These are phyloP conservation scores for Metopia argyrocephala DNA, from an alignment of 2,888 invertebrate species.

Conservation along the genomic window DNA sequence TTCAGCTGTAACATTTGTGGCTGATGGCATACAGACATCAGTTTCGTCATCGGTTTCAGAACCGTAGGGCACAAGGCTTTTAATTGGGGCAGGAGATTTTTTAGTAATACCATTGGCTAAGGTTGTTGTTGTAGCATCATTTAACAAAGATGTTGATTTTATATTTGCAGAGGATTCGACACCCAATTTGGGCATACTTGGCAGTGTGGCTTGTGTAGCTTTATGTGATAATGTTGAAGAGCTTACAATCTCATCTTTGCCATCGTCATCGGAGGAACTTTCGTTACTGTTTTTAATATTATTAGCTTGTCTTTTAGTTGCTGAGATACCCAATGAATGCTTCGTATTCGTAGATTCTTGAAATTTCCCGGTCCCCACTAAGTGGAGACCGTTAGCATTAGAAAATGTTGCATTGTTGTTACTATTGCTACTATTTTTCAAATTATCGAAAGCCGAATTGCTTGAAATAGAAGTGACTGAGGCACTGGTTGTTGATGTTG, in stretches of 20 bases:
- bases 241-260: slow-evolving; percentile 66
- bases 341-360: slow-evolving; percentile 71
- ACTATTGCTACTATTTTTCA: slow-evolving; percentile 52
- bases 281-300: slow-evolving; percentile 70
- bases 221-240: slow-evolving; percentile 65
- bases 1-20: slow-evolving; percentile 31
- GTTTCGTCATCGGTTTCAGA: slow-evolving; percentile 80
- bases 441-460: slow-evolving; percentile 45
- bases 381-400: slow-evolving; percentile 68
- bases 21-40: slow-evolving; percentile 41
- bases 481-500: slow-evolving; percentile 56
- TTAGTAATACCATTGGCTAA: slow-evolving; percentile 65
- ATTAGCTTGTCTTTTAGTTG: slow-evolving; percentile 70
- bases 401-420: slow-evolving; percentile 52
- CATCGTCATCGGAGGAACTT: slow-evolving; percentile 72
- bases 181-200: slow-evolving; percentile 77
- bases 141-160: slow-evolving; percentile 29
- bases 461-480: slow-evolving; percentile 63
- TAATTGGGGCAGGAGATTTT: slow-evolving; percentile 65
- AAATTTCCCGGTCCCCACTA: slow-evolving; percentile 70
- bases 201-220: slow-evolving; percentile 71
- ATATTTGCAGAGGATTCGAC: slow-evolving; percentile 28
- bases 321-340: slow-evolving; percentile 69
- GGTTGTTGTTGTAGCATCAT: slow-evolving; percentile 46
- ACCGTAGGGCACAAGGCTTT: slow-evolving; percentile 82